phyloP scores from a whole-genome alignment of 2,888 invertebrate species.

The Nomada ferruginata region DNA sequence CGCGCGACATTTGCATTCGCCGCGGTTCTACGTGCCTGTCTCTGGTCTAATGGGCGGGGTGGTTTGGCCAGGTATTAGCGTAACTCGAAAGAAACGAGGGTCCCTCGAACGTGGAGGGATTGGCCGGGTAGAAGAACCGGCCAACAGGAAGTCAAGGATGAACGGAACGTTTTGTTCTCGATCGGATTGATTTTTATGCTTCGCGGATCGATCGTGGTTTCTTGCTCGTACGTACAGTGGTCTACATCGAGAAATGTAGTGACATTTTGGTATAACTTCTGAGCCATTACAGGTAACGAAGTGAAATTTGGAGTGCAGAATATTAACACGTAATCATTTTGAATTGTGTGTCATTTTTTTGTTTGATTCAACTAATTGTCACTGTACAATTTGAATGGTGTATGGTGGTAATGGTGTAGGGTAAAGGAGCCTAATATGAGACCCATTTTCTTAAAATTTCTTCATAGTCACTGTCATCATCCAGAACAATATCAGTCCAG shows the following conservation, averaged over 20 bases:
- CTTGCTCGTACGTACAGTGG: constrained; percentile 1
- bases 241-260: neutral
- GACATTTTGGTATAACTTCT: no score
- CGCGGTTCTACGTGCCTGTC: constrained; percentile 55
- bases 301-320: no score
- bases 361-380: no score
- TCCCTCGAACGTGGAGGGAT: neutral
- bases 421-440: no score
- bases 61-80: constrained; percentile 11
- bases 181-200: constrained; percentile 23
- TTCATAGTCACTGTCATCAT: no score
- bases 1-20: constrained; percentile 69
- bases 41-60: constrained; percentile 40
- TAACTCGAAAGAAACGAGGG: constrained; percentile 5
- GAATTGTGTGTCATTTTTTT: no score
- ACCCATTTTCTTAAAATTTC: no score
- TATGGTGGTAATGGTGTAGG: no score
- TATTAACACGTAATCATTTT: no score
- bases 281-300: no score
- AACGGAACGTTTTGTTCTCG: constrained; percentile 29
- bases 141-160: constrained; percentile 23
- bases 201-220: constrained; percentile 16
- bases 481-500: no score
- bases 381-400: no score
- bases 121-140: neutral